Percentiles rank a stretch among this genome's conserved stretches.
These are phyloP conservation scores for Empidonax traillii DNA, from an alignment of 2,113 vertebrate genomes.

Conservation along the genomic window DNA sequence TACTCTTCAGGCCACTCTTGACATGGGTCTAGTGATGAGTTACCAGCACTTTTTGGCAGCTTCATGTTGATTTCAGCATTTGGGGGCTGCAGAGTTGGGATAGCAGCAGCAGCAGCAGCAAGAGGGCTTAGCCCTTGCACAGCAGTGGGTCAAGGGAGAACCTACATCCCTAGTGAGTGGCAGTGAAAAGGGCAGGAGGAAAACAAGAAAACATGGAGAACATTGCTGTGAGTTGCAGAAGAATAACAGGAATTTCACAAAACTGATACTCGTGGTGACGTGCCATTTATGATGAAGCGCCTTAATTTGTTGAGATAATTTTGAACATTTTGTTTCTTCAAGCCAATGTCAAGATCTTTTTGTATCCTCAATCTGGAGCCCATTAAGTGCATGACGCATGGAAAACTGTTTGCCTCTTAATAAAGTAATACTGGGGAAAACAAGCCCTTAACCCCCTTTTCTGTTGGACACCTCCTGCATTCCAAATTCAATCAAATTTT, in stretches of 20 bases:
- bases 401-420: conserved; percentile 4
- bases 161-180: not conserved
- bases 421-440: not conserved
- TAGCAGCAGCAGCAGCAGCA: not conserved
- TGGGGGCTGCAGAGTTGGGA: not conserved
- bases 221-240: not conserved
- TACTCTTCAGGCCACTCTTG: not conserved
- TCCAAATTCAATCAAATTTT: not conserved
- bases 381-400: not conserved
- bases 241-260: not conserved
- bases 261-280: not conserved
- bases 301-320: not conserved
- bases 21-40: not conserved
- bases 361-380: not conserved
- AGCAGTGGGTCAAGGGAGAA: not conserved
- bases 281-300: not conserved
- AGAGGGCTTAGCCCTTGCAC: not conserved
- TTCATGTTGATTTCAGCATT: not conserved
- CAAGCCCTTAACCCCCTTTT: not conserved
- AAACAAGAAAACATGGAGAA: not conserved
- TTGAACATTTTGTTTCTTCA: conserved; percentile 6
- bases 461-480: not conserved
- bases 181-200: not conserved
- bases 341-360: conserved; percentile 15
- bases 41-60: not conserved